Percentiles rank a stretch among this genome's conserved stretches.
phyloP scores from a whole-genome alignment of 2,113 vertebrate species.

The Nestor notabilis region DNA sequence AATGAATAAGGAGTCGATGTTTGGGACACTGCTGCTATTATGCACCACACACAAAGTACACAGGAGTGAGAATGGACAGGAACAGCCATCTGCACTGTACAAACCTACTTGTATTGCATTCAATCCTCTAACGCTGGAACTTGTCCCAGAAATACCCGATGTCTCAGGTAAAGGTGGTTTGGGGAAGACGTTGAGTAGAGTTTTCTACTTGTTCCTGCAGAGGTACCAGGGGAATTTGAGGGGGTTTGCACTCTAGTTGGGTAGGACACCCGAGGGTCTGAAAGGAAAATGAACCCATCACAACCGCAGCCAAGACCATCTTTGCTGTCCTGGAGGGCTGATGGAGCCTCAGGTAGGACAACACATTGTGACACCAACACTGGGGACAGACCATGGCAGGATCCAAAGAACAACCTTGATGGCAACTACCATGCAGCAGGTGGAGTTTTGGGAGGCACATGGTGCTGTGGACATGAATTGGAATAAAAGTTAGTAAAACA shows the following conservation, averaged over 20 bases:
- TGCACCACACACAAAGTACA: not conserved
- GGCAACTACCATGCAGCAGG: not conserved
- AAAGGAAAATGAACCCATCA: not conserved
- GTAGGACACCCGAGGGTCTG: not conserved
- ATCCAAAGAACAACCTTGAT: not conserved
- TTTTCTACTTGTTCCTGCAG: not conserved
- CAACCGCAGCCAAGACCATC: not conserved
- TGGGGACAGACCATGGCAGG: not conserved
- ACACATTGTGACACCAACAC: not conserved
- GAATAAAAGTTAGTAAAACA: not conserved
- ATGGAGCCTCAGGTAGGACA: not conserved
- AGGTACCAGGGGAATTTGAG: no score
- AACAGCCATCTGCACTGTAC: not conserved
- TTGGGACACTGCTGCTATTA: not conserved
- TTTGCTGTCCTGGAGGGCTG: not conserved
- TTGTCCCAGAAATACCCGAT: fast-evolving
- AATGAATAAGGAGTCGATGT: not conserved
- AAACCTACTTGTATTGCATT: not conserved
- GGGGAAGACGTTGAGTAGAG: not conserved
- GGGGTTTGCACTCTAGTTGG: fast-evolving
- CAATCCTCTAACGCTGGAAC: fast-evolving
- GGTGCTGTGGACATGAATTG: not conserved
- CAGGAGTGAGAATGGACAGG: not conserved
- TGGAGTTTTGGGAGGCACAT: not conserved
- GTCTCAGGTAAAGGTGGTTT: fast-evolving